Conservation (phyloP, 2,113 vertebrate species). For the Vidua macroura region DNA sequence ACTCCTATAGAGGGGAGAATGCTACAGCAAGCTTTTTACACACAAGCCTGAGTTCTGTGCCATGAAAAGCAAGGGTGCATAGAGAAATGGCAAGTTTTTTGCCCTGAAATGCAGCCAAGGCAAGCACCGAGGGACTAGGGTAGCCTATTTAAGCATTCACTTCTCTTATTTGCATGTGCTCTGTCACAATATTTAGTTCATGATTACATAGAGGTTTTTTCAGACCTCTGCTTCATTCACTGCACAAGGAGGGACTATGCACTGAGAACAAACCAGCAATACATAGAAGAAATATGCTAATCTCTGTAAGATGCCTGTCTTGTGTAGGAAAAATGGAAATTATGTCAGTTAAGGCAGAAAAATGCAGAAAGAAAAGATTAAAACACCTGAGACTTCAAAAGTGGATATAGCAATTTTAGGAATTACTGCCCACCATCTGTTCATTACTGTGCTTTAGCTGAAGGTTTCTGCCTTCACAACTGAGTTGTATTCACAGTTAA, state of each 20-base stretch:
- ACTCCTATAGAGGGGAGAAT: fast-evolving
- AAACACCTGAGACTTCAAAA: not conserved
- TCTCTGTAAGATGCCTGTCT: not conserved
- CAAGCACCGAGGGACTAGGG: not conserved
- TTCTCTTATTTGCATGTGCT: not conserved
- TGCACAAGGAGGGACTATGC: not conserved
- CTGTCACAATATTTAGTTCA: not conserved
- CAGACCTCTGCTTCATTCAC: not conserved
- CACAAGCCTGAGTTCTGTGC: not conserved
- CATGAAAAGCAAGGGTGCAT: not conserved
- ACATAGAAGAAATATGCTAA: not conserved
- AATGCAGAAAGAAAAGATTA: not conserved
- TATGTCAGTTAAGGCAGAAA: not conserved
- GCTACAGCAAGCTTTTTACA: fast-evolving
- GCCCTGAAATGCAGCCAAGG: not conserved
- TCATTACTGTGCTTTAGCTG: not conserved
- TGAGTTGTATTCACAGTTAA: not conserved
- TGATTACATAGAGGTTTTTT: not conserved
- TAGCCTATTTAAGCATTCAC: not conserved
- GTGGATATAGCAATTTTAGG: not conserved
- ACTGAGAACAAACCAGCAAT: not conserved
- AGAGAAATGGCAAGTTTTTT: not conserved
- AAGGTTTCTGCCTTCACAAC: not conserved
- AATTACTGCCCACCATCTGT: not conserved
- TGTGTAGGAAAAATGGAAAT: not conserved